These are phyloP conservation scores for Macropodus opercularis DNA, from an alignment of 2,797 vertebrate genomes.

Conservation along the genomic window DNA sequence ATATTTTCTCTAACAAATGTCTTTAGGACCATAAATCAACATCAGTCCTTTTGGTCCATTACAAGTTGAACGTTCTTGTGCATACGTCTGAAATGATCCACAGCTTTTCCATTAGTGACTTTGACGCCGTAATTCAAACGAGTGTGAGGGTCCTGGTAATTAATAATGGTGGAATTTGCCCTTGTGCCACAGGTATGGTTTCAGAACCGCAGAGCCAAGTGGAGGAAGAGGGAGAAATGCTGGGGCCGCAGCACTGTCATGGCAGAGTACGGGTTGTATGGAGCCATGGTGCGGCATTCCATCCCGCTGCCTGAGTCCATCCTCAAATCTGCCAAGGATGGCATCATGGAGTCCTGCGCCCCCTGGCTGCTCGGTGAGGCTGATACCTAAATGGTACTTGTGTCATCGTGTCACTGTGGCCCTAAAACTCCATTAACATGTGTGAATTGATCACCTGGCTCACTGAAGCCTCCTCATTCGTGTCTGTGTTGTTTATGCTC, in stretches of 20 bases:
- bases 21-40: neutral
- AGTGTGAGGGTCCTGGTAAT: neutral
- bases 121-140: too few relatives aligned
- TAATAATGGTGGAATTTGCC: neutral
- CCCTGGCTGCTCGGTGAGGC: conserved; percentile 93
- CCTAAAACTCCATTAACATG: neutral
- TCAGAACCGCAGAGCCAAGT: conserved; percentile 98
- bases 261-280: conserved; percentile 97
- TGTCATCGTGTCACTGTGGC: neutral
- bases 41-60: neutral
- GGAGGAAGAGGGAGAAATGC: conserved; percentile 98
- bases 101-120: neutral
- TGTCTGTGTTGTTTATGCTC: neutral
- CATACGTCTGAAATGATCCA: neutral
- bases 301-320: conserved; percentile 98
- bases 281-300: conserved; percentile 98
- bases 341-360: conserved; percentile 99
- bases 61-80: neutral
- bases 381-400: too few relatives aligned
- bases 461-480: neutral
- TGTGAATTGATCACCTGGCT: neutral
- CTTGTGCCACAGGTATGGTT: conserved; percentile 91
- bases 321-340: conserved; percentile 98
- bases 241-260: conserved; percentile 99
- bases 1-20: neutral